Conservation (phyloP, 2,113 vertebrate species). For the Mustelus asterias region DNA sequence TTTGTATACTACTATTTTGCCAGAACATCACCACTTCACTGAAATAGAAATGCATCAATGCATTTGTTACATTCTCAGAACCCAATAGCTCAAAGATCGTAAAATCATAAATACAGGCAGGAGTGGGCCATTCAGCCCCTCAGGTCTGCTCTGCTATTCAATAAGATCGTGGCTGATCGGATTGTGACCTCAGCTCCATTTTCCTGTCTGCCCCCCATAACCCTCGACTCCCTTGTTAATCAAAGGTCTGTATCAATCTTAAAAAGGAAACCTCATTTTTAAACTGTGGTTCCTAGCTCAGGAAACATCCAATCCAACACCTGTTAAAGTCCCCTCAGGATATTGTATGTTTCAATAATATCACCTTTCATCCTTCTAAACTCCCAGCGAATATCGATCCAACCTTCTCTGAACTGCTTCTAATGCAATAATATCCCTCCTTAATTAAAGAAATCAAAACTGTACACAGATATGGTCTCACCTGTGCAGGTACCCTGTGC, state of each 20-base stretch:
- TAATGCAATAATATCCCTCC: not conserved
- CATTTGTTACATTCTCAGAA: not conserved
- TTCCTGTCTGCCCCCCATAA: not conserved
- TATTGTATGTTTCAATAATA: not conserved
- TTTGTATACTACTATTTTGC: not conserved
- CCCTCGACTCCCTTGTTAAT: not conserved
- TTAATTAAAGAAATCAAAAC: not conserved
- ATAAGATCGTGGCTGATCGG: not conserved
- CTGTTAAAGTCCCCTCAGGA: not conserved
- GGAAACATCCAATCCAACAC: not conserved
- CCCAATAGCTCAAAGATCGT: not conserved
- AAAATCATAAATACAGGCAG: not conserved
- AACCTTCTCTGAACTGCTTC: not conserved
- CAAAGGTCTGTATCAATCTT: not conserved
- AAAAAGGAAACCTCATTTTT: not conserved
- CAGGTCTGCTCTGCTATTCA: not conserved
- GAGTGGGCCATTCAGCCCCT: not conserved
- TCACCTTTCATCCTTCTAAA: not conserved
- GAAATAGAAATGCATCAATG: not conserved
- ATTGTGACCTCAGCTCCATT: not conserved
- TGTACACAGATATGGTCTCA: not conserved
- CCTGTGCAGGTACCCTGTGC: not conserved
- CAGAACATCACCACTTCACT: not conserved
- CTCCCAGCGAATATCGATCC: not conserved
- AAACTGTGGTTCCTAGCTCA: not conserved